Conservation (phyloP, 2,113 vertebrate genomes). For the Rhinichthys klamathensis region DNA sequence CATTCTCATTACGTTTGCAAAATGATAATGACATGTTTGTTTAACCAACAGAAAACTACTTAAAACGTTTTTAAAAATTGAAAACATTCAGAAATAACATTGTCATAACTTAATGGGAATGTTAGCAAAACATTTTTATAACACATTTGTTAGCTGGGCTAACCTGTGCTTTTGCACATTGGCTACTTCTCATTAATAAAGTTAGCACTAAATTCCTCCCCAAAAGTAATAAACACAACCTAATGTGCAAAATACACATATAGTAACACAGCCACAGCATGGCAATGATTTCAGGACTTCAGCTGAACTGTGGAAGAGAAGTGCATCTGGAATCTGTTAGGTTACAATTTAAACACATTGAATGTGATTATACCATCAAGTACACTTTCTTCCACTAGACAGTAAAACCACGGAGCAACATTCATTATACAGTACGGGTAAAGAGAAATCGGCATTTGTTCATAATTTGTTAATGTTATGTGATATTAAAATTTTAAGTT, state of each 20-base stretch:
- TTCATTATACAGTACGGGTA: background rate
- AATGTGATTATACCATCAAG: background rate
- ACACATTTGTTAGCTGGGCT: background rate
- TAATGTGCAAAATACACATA: too few species aligned
- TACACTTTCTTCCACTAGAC: background rate
- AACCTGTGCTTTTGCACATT: background rate
- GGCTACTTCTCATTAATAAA: background rate
- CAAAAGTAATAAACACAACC: too few species aligned
- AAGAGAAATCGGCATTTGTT: background rate
- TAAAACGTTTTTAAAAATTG: too few species aligned
- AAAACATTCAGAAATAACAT: too few species aligned
- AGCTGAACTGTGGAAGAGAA: background rate
- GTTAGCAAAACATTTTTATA: too few species aligned
- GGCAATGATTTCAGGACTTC: too few species aligned
- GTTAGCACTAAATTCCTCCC: too few species aligned
- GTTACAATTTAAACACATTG: background rate
- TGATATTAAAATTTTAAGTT: background rate
- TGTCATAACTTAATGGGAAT: too few species aligned
- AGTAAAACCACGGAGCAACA: background rate
- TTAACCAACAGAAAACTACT: too few species aligned
- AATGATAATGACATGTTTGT: too few species aligned
- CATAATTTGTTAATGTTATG: background rate
- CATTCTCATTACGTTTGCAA: too few species aligned
- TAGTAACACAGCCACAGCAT: too few species aligned
- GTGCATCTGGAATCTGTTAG: background rate